Conservation (phyloP, 2,113 vertebrate species). For the Toxostoma redivivum region DNA sequence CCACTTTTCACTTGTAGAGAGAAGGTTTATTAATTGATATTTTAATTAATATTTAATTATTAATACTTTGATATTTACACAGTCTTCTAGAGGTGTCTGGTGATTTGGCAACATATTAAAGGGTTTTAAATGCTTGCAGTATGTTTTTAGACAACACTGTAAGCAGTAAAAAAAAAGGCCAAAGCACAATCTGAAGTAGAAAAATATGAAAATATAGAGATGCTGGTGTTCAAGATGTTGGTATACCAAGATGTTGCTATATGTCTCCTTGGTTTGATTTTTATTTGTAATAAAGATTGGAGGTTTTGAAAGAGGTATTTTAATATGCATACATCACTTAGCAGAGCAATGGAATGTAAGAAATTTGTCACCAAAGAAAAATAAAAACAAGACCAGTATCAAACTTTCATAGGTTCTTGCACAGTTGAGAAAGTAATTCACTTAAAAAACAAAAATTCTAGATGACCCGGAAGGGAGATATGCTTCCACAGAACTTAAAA, state of each 20-base stretch:
- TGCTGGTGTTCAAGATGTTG: background rate
- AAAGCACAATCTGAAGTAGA: background rate
- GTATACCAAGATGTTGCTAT: background rate
- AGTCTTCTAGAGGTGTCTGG: background rate
- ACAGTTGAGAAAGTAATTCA: background rate
- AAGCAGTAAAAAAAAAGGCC: background rate
- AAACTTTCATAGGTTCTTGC: background rate
- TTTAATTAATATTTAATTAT: background rate
- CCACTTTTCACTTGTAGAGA: background rate
- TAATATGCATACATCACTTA: background rate
- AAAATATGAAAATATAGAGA: background rate
- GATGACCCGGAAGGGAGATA: background rate
- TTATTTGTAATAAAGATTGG: background rate
- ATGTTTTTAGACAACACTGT: background rate
- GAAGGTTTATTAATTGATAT: background rate
- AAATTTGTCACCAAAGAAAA: background rate
- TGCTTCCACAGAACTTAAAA: background rate
- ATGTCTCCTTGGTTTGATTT: background rate
- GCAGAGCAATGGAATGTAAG: background rate
- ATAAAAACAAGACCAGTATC: background rate
- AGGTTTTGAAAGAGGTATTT: background rate
- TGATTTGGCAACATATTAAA: background rate
- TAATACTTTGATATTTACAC: background rate
- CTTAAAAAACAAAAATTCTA: background rate
- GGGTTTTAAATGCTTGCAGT: background rate